Conservation (phyloP, 2,888 invertebrate species). For the Acanthopleura granulata region DNA sequence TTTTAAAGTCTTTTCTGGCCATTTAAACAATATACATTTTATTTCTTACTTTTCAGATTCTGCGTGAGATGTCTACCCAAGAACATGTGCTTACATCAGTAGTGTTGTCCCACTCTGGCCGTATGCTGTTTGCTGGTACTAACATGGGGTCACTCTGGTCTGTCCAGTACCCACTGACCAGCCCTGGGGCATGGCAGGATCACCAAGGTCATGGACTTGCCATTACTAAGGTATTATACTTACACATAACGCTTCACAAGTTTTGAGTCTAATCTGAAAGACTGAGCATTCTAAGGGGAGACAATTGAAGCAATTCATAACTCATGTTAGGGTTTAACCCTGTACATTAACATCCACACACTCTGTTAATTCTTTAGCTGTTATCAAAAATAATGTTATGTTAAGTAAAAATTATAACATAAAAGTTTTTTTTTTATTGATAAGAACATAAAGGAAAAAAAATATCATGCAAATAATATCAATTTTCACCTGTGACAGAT, state of each 20-base stretch:
- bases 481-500: slow-evolving; percentile 68
- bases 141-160: slow-evolving; percentile 83
- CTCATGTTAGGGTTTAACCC: too few species aligned
- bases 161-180: slow-evolving; percentile 82
- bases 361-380: too few species aligned
- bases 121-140: slow-evolving; percentile 86
- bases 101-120: slow-evolving; percentile 82
- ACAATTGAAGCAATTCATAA: too few species aligned
- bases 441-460: not conserved
- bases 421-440: not conserved
- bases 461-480: slow-evolving; percentile 12
- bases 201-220: slow-evolving; percentile 73
- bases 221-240: slow-evolving; percentile 70
- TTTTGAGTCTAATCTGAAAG: too few species aligned
- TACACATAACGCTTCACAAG: too few species aligned
- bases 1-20: not conserved
- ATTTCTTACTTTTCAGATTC: slow-evolving; percentile 47
- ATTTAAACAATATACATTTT: not conserved
- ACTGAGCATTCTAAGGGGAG: too few species aligned
- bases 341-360: too few species aligned
- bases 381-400: too few species aligned
- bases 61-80: slow-evolving; percentile 67
- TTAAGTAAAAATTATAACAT: too few species aligned
- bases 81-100: slow-evolving; percentile 74
- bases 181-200: slow-evolving; percentile 74